Evolutionary conservation across 2,888 invertebrate species (phyloP).

Genomic region (Eremobia ochroleuca): DNA sequence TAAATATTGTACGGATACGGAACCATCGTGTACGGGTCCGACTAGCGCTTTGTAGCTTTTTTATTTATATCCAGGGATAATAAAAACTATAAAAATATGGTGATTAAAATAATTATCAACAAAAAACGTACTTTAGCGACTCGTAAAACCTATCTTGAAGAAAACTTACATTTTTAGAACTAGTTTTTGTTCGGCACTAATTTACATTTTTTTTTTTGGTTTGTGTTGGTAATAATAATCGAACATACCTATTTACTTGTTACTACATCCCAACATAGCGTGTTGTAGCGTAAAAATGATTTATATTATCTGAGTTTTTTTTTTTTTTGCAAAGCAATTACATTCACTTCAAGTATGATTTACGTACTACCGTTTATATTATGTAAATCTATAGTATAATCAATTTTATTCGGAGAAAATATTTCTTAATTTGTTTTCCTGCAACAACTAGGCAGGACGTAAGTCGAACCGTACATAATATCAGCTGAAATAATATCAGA

Average conservation of each 20-base stretch:
- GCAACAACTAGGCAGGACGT: too few relatives aligned
- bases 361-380: background rate
- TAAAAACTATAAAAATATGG: conserved; percentile 2
- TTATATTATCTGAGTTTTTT: background rate
- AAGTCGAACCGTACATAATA: too few relatives aligned
- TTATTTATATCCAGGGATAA: background rate
- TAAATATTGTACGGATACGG: background rate
- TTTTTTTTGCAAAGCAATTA: background rate
- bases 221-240: background rate
- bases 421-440: background rate
- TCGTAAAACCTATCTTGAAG: conserved; percentile 1
- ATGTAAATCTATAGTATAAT: background rate
- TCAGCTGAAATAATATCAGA: too few relatives aligned
- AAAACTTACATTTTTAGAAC: background rate
- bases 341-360: background rate
- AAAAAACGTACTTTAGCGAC: conserved; percentile 5
- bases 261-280: background rate
- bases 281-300: background rate
- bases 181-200: background rate
- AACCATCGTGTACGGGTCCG: background rate
- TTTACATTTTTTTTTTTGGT: background rate
- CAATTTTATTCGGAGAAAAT: background rate
- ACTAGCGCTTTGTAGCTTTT: background rate
- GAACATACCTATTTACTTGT: background rate
- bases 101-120: background rate